Conservation (phyloP, 2,888 invertebrate species). For the Eudasyphora cyanicolor region DNA sequence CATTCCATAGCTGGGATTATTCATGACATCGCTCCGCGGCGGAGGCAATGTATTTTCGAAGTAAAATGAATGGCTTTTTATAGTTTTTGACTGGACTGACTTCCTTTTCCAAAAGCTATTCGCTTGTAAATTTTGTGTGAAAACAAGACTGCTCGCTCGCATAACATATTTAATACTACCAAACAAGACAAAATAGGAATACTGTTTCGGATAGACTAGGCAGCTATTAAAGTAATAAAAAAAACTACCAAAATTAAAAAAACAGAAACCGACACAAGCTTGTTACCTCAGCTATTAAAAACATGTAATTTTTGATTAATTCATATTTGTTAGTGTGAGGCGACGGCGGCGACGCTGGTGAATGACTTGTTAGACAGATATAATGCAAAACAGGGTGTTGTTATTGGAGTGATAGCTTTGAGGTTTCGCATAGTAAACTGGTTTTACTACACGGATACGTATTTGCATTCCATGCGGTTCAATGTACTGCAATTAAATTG, state of each 20-base stretch:
- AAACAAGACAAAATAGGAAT: neutral
- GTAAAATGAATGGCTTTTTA: conserved; percentile 8
- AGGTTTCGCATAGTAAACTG: neutral
- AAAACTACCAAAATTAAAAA: neutral
- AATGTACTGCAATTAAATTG: neutral
- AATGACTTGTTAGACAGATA: neutral
- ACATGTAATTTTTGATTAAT: neutral
- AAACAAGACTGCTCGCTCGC: neutral
- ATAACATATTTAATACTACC: conserved; percentile 10
- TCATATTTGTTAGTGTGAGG: neutral
- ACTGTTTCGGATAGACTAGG: neutral
- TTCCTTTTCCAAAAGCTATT: conserved; percentile 21
- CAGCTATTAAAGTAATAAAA: conserved; percentile 15
- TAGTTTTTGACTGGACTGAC: neutral
- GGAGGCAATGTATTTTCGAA: neutral
- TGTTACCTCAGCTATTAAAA: neutral
- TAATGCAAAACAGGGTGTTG: neutral
- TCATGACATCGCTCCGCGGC: neutral
- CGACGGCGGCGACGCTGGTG: neutral
- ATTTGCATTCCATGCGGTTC: too few relatives aligned
- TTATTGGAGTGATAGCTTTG: neutral
- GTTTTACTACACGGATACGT: neutral
- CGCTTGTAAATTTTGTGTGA: conserved; percentile 27
- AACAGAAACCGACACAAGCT: neutral
- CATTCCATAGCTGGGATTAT: conserved; percentile 13